phyloP scores from a whole-genome alignment of 2,888 invertebrate species.

The Carabus problematicus region DNA sequence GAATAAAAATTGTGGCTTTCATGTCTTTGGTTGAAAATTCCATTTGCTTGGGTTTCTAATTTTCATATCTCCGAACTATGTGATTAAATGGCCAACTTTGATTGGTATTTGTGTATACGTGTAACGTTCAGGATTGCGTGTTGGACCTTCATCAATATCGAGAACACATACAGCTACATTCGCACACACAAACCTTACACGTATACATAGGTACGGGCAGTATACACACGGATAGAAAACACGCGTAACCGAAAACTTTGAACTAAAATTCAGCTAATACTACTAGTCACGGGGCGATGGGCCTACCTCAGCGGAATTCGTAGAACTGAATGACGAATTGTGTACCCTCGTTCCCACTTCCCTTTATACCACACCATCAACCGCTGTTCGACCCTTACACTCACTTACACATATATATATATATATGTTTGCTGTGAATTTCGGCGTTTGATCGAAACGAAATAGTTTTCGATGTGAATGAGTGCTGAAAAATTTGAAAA shows the following conservation, averaged over 20 bases:
- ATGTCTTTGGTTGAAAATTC: no score
- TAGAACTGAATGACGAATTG: constrained; percentile 38
- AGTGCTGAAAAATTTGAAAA: no score
- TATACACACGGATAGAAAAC: not conserved
- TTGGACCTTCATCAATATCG: constrained; percentile 18
- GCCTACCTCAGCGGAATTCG: constrained; percentile 34
- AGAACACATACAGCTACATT: not conserved
- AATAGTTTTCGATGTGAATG: no score
- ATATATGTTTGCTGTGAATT: no score
- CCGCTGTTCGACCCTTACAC: no score
- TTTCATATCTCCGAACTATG: not conserved
- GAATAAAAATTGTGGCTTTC: no score
- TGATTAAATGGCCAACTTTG: constrained; percentile 27
- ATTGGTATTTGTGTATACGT: constrained; percentile 14
- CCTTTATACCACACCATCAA: not conserved
- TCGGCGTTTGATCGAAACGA: no score
- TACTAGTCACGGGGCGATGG: not conserved
- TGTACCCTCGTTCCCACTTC: constrained; percentile 6
- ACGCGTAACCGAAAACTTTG: no score
- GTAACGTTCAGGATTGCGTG: constrained; percentile 13
- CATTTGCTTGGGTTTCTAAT: constrained; percentile 10
- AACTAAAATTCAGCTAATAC: no score
- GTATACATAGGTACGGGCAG: not conserved
- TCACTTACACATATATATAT: no score
- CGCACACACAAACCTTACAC: not conserved